Conservation (phyloP, 2,888 invertebrate species). For the Polyommatus icarus region DNA sequence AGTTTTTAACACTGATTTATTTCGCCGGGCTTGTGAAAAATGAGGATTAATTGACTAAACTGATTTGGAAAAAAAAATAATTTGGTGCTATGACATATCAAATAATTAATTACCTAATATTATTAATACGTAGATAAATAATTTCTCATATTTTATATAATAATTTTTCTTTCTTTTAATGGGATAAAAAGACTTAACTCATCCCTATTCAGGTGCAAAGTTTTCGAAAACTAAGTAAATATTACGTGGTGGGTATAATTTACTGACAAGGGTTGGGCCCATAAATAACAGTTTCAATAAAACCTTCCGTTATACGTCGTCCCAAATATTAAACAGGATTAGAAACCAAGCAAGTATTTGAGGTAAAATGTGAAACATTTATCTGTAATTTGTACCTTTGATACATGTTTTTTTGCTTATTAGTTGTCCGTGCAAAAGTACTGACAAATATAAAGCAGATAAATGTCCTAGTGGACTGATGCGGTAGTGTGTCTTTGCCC, state of each 20-base stretch:
- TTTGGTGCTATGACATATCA: too few species aligned
- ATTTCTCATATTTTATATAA: too few species aligned
- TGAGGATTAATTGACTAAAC: background rate
- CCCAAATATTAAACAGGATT: background rate
- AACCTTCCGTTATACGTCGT: background rate
- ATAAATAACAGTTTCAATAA: background rate
- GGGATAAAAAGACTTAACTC: background rate
- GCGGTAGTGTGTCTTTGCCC: too few species aligned
- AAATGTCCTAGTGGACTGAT: too few species aligned
- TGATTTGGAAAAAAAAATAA: background rate
- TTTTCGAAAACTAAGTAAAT: background rate
- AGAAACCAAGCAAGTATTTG: background rate
- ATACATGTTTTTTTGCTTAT: too few species aligned
- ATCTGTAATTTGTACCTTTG: too few species aligned
- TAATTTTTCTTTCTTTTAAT: too few species aligned
- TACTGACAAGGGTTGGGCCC: background rate
- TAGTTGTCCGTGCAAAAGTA: too few species aligned
- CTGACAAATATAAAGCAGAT: too few species aligned
- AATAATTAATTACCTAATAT: too few species aligned
- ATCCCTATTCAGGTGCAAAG: background rate
- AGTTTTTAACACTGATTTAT: background rate
- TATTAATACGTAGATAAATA: too few species aligned
- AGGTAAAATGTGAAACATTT: background rate
- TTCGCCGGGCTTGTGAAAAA: background rate
- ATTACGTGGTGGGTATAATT: background rate